Evolutionary conservation across 2,797 vertebrate genomes (phyloP).

Genomic region (Moxostoma hubbsi): DNA sequence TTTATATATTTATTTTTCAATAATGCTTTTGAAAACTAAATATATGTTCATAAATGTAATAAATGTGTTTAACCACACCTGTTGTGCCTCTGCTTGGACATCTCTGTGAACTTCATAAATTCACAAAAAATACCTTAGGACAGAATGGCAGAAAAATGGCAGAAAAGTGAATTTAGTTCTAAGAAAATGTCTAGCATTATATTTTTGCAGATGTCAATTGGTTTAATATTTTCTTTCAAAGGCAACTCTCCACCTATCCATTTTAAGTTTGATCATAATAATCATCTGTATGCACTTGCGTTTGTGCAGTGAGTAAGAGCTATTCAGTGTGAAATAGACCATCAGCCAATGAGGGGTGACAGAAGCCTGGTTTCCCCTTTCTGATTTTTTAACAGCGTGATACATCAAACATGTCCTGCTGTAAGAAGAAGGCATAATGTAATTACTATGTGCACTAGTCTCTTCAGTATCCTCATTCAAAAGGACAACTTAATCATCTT

Average conservation of each 20-base stretch:
- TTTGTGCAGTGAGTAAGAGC: conserved; percentile 36
- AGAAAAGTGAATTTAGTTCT: background rate
- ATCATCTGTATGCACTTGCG: conserved; percentile 13
- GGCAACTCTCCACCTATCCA: conserved; percentile 4
- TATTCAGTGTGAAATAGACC: conserved; percentile 46
- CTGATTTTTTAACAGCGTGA: conserved; percentile 36
- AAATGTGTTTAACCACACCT: too few species aligned
- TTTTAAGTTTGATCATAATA: conserved; percentile 29
- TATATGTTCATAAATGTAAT: background rate
- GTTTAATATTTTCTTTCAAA: conserved; percentile 7
- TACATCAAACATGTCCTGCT: conserved; percentile 54
- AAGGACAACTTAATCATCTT: conserved; percentile 61
- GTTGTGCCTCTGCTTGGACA: background rate
- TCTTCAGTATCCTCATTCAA: conserved; percentile 52
- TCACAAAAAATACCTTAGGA: too few species aligned
- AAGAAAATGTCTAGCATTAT: background rate
- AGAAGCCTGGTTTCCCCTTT: conserved; percentile 41
- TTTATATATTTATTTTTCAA: background rate
- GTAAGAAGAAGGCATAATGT: conserved; percentile 51
- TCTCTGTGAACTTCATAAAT: background rate
- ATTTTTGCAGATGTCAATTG: background rate
- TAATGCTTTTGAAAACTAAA: background rate
- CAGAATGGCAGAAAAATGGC: background rate
- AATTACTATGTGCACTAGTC: conserved; percentile 49
- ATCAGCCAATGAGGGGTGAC: conserved; percentile 50